Evolutionary conservation across 2,797 vertebrate genomes (phyloP), one percentile per base, ranked within the genome.

Genomic region (Melopsittacus undulatus): DNA sequence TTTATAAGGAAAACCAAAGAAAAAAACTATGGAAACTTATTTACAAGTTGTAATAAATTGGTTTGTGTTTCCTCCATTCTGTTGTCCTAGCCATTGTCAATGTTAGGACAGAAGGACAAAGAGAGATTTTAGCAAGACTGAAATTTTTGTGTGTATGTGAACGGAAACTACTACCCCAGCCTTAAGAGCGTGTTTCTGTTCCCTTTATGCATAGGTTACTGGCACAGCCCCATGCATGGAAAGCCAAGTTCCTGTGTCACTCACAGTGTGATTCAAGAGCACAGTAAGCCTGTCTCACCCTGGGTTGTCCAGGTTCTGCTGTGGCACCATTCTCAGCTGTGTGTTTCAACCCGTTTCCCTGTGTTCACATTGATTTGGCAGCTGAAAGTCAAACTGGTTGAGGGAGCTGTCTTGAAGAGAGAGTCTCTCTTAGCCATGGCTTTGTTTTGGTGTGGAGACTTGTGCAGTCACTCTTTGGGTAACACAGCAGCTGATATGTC

Each of bases 391-490:
- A 19, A 5, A 29, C 56, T 80, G 76, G 1, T 11, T 49, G 51
- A 61, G n/a, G 66, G n/a, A 86, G 20, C 24, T n/a, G 42, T 27
- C 38, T 57, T 18, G 20, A 24, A 61, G 64, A 51, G 40, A 22
- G 42, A 13, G 24, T 51, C 24, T 27, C 5, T 70, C 19, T 64
- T 20, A 57, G 62, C 18, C 9, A 1, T 7, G 40, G 11, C 26
- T 52, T 62, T 20, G 2, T 63, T 83, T 66, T 2, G 2, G 18
- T 45, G 40, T 62, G 43, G 49, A 34, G 64, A 7, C 16, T 36
- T 32, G 24, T 57, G 32, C 45, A 68, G 24, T 30, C 13, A 7
- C 0, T 0, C 0, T 0, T 34, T 64, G 64, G 5, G 26, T 51
- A 29, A 21, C 3, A 0, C 0, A 18, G 0, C 11, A 64, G 18